A percentile compares a stretch with the other conserved stretches of the same genome.
phyloP scores from a whole-genome alignment of 2,797 vertebrate genomes.

The Nannoperca obscura region DNA sequence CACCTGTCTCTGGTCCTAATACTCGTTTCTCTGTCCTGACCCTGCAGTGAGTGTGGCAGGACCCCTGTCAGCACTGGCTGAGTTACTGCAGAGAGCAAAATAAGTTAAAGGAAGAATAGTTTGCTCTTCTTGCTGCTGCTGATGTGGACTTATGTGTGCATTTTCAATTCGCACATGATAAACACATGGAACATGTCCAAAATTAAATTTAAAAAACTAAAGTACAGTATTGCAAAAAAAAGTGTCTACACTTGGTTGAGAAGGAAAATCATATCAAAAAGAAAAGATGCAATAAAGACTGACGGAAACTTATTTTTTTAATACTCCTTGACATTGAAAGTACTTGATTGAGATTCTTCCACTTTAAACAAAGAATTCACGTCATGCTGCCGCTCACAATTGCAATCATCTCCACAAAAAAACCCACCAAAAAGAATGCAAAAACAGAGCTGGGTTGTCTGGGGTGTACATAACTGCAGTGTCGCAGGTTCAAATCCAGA shows the following conservation, averaged over 20 bases:
- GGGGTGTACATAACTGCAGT: too few species aligned
- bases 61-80: slow-evolving; percentile 62
- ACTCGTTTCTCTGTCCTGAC: slow-evolving; percentile 65
- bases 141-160: background rate
- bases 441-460: background rate
- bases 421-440: background rate
- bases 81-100: slow-evolving; percentile 36
- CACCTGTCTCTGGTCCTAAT: slow-evolving; percentile 75
- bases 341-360: background rate
- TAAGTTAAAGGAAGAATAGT: slow-evolving; percentile 36
- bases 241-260: background rate
- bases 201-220: background rate
- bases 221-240: background rate
- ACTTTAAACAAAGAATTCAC: background rate
- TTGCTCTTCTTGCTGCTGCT: background rate
- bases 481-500: background rate
- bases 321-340: background rate
- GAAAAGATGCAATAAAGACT: background rate
- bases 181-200: background rate
- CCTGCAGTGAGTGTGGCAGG: slow-evolving; percentile 49
- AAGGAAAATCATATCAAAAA: background rate
- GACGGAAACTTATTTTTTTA: background rate
- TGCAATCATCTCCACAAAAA: background rate
- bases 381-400: background rate
- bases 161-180: background rate